Conservation (phyloP, 2,113 vertebrate genomes). For the Vanacampus margaritifer region DNA sequence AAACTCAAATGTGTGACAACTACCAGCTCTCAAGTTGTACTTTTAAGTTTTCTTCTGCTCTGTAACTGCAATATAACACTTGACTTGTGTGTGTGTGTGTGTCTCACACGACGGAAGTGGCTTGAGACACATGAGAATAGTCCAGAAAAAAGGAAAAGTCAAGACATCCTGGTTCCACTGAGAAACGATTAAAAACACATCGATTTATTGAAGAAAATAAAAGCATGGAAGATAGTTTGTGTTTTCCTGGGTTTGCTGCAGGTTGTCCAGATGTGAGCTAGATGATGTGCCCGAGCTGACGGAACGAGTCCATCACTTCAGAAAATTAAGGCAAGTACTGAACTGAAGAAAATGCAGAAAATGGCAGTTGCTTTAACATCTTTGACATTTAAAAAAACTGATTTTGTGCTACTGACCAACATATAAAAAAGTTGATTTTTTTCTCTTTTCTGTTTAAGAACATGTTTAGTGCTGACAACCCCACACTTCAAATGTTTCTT, state of each 20-base stretch:
- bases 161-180: conserved; percentile 43
- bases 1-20: conserved; percentile 7
- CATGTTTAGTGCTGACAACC: conserved; percentile 34
- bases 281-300: conserved; percentile 40
- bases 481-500: conserved; percentile 21
- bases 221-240: conserved; percentile 64
- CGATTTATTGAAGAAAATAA: conserved; percentile 63
- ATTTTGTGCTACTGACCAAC: conserved; percentile 76
- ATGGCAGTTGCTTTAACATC: conserved; percentile 61
- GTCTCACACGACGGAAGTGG: background rate
- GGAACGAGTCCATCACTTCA: conserved; percentile 50
- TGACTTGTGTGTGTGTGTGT: background rate
- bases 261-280: conserved; percentile 21
- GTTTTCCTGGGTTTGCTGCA: conserved; percentile 27
- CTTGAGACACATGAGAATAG: background rate
- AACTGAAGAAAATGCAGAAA: conserved; percentile 68
- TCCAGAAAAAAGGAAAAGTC: conserved; percentile 32
- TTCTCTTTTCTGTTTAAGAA: conserved; percentile 52
- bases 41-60: background rate
- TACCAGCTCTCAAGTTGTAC: background rate
- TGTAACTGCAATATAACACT: background rate
- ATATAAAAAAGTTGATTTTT: conserved; percentile 60
- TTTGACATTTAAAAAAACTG: conserved; percentile 57
- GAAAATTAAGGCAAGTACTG: conserved; percentile 77
- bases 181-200: conserved; percentile 47